Evolutionary conservation across 1,140 invertebrate species (phyloP), one percentile per base, ranked within the genome.

Genomic region (Dysdera silvatica): DNA sequence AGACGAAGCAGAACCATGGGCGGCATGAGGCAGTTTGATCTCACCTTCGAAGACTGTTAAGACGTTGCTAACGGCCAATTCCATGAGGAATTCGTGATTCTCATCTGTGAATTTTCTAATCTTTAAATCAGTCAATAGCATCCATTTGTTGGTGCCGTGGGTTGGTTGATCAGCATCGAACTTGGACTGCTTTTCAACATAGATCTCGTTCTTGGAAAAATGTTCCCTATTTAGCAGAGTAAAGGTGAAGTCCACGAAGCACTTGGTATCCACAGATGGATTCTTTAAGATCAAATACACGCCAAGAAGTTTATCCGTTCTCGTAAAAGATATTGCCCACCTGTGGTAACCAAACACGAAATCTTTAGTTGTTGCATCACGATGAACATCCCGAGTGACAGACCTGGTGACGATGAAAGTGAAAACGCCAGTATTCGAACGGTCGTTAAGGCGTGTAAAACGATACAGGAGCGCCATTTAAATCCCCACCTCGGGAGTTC

Each of bases 391-490:
- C 29, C 87, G 77, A 7, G 87, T 87, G 66, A 88, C 87, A 51
- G 83, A 86, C 67, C 84, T 82, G 24, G 87, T 89, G 58, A 89
- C 86, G 65, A 89, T 85, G 75, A 89, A 89, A 23, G 86, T 88
- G 79, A 89, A 89, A 7, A 72, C 68, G 32, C 71, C 70, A 3
- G 88, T 88, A 79, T 89, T 85, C 76, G 82, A 84, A 70, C 87
- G 82, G 79, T 91, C 89, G 72, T 87, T 85, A 53, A 91, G 81
- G 77, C 86, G 86, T 69, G 87, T 86, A 77, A 89, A 87, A 70
- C 88, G 84, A 76, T 88, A 88, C 69, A 91, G 82, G 71, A 90
- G 81, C 70, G 88, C 88, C 88, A 91, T 91, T n/a, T n/a, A n/a
- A n/a, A n/a, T n/a, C n/a, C n/a, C n/a, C n/a, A n/a, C n/a, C n/a